phyloP scores from a whole-genome alignment of 2,113 vertebrate species.

The Grammomys surdaster region DNA sequence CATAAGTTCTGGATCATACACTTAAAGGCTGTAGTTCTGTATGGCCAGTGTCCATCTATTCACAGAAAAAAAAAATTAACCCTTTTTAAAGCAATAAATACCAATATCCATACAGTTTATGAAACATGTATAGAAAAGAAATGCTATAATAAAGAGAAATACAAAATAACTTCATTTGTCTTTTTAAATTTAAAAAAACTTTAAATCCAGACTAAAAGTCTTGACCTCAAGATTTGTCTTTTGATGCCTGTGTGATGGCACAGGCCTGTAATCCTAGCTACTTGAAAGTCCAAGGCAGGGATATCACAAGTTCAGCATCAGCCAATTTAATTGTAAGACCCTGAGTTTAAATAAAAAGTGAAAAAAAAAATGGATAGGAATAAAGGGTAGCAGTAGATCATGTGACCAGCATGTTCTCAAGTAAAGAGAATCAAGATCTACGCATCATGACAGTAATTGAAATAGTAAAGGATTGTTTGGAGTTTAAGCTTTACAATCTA shows the following conservation, averaged over 20 bases:
- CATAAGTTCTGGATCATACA: background rate
- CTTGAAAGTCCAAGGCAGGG: background rate
- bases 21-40: background rate
- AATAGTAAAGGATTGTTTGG: conserved; percentile 19
- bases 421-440: background rate
- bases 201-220: conserved; percentile 28
- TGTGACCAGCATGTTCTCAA: background rate
- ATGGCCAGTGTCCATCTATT: conserved; percentile 9
- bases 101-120: background rate
- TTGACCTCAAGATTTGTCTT: conserved; percentile 28
- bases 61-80: background rate
- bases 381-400: background rate
- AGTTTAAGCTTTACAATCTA: conserved; percentile 45
- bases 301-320: background rate
- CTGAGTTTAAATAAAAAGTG: background rate
- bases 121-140: background rate
- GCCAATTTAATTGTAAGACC: background rate
- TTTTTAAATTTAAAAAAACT: conserved; percentile 19
- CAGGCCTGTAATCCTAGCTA: background rate
- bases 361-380: background rate
- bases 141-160: conserved; percentile 49
- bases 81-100: background rate
- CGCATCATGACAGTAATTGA: background rate
- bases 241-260: background rate
- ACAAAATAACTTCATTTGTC: conserved; percentile 18